phyloP scores from a whole-genome alignment of 35 echinoderm and acorn worm genomes.

The Diadema setosum region DNA sequence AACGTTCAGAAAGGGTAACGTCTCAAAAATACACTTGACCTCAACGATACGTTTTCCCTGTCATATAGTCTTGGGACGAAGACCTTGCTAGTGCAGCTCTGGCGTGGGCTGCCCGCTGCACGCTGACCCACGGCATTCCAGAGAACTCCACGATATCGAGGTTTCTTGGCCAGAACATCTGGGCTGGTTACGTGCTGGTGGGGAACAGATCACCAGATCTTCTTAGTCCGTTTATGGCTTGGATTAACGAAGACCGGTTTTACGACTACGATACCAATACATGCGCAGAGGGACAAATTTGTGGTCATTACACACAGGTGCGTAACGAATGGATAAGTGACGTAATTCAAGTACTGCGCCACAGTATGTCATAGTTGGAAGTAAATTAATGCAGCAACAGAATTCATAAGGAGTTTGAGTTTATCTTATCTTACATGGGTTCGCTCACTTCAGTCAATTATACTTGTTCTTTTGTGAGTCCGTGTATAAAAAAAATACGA shows the following conservation, averaged over 20 bases:
- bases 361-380: not conserved
- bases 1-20: too few relatives aligned
- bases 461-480: too few relatives aligned
- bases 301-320: conserved; percentile 38
- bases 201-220: not conserved
- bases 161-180: conserved; percentile 18
- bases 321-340: not conserved
- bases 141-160: not conserved
- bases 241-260: conserved; percentile 4
- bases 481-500: too few relatives aligned
- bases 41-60: not conserved
- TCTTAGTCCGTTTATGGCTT: not conserved
- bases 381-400: too few relatives aligned
- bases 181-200: not conserved
- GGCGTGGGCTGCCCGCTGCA: not conserved
- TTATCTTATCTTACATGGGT: too few relatives aligned
- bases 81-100: not conserved
- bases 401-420: too few relatives aligned
- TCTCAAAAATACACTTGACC: too few relatives aligned
- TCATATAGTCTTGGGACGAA: conserved; percentile 5
- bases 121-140: not conserved
- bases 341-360: not conserved
- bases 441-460: too few relatives aligned
- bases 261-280: conserved; percentile 12
- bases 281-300: not conserved